A percentile compares a stretch with the other conserved stretches of the same genome.
Conservation (phyloP, 1,140 invertebrate species). For the Tetraneura akinire region DNA sequence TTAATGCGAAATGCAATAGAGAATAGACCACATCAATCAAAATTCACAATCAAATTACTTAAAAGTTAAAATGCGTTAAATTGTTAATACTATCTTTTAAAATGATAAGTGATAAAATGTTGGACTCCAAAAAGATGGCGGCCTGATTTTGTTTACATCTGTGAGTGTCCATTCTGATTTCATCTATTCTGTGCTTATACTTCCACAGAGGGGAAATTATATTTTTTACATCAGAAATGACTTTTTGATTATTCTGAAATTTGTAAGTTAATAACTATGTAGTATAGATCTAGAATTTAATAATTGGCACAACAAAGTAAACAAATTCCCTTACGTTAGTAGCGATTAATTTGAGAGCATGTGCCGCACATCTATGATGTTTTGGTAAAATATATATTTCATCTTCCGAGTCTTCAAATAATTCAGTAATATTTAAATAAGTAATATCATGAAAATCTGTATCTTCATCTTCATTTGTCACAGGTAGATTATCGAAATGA, state of each 20-base stretch:
- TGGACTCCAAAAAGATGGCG: too few species aligned
- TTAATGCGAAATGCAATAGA: too few species aligned
- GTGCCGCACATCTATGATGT: background rate
- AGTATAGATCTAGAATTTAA: conserved; percentile 1
- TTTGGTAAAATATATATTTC: background rate
- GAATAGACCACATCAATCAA: too few species aligned
- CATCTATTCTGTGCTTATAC: too few species aligned
- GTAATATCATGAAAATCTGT: background rate
- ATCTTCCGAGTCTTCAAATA: background rate
- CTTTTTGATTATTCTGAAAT: conserved; percentile 15
- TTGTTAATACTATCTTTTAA: too few species aligned
- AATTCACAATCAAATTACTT: too few species aligned
- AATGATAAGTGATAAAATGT: too few species aligned
- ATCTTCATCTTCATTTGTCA: background rate
- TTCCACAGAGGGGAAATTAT: background rate
- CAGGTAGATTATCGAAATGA: background rate
- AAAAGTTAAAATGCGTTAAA: too few species aligned
- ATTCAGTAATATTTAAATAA: background rate
- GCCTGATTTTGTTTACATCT: too few species aligned
- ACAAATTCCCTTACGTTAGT: background rate
- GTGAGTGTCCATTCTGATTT: too few species aligned
- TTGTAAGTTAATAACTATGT: background rate
- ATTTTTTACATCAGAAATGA: conserved; percentile 12
- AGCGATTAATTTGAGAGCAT: background rate
- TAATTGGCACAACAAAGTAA: too few species aligned